Base-by-base conservation (phyloP, 2,888 invertebrate genomes). In the Phanerotoma sp. region DNA sequence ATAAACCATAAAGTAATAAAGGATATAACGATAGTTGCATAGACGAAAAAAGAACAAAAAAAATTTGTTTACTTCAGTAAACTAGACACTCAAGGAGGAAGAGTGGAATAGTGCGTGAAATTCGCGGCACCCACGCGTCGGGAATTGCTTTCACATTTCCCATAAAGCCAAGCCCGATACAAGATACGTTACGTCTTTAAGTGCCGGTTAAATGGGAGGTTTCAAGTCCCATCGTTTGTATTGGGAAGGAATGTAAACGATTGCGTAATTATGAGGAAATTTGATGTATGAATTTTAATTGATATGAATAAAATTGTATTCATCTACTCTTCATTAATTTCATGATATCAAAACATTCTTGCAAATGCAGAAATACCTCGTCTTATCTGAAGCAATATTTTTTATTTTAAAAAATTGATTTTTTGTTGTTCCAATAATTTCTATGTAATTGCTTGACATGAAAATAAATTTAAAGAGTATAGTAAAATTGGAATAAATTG, bases 61-160 rank as follows among this genome's bases (percentile, higher is more conserved):
- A 16, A 35, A n/a, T 11, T 40, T 30, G 20, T 20, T 15, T 40
- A n/a, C 13, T 28, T 22, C 13, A 18, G 20, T 13, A 49, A 11
- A 40, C 20, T 40, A 40, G 11, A 11, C 20, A 49, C 13, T 18
- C 16, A 49, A 38, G 49, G 42, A 30, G 33, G 41, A 56, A 57
- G 56, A 50, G 61, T 56, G 56, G 61, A 55, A 58, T 51, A 44
- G 56, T 67, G 70, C 68, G 73, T 71, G 70, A 70, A 70, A 73
- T 68, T 62, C 67, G 62, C 64, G 66, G 71, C 72, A 70, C 74
- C 71, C 69, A 69, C 69, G 61, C 57, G 52, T 35, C 48, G 45
- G 44, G 45, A 44, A 54, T 61, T 61, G 70, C 74, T 74, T 74
- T 74, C 74, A 72, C 74, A 69, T 71, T 74, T 73, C 71, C 68